Evolutionary conservation across 2,888 invertebrate species (phyloP), one percentile per base, ranked within the genome.

Genomic region (Eurytoma adleriae): DNA sequence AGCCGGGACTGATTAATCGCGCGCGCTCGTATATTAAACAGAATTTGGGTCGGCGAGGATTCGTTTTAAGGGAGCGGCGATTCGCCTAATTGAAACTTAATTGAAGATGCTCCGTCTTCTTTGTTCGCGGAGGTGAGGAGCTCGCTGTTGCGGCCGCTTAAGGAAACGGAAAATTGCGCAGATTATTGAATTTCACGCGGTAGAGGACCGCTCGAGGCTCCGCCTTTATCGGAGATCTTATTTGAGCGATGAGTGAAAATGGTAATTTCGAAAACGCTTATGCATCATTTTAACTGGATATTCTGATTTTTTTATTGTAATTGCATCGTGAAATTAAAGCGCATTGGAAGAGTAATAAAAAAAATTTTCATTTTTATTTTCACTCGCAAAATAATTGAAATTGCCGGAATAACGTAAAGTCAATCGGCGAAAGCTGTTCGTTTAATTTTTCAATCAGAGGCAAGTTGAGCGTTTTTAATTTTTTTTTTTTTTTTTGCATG

Each of bases 11-110:
- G 61, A 76, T 68, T 68, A 57, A 75, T 59, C 59, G 30, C 10
- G 61, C 16, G 30, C 12, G 27, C 40, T 54, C 40, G 56, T n/a
- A 40, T 40, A 61, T 12, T 56, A 16, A 64, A 66, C 67, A 16
- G 48, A 70, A 75, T 72, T 79, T 1, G 27, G 64, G 74, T 73
- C 68, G 50, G 27, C 18, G 13, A 14, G 12, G 24, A 61, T 18
- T 69, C 64, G n/a, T 77, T 40, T 48, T 18, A 18, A n/a, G 40
- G 12, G 56, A 12, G 40, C 7, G 27, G 40, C 2, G 48, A 16
- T 3, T 20, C 3, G 16, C n/a, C 61, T 80, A 80, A 80, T 80
- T 80, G 80, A 77, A 80, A 68, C 54, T 68, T 77, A 77, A 80
- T 80, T 76, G 76, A 70, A 54, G 76, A 59, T 56, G 18, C 18